phyloP scores from a whole-genome alignment of 2,113 vertebrate species.

The Nannospalax galili region DNA sequence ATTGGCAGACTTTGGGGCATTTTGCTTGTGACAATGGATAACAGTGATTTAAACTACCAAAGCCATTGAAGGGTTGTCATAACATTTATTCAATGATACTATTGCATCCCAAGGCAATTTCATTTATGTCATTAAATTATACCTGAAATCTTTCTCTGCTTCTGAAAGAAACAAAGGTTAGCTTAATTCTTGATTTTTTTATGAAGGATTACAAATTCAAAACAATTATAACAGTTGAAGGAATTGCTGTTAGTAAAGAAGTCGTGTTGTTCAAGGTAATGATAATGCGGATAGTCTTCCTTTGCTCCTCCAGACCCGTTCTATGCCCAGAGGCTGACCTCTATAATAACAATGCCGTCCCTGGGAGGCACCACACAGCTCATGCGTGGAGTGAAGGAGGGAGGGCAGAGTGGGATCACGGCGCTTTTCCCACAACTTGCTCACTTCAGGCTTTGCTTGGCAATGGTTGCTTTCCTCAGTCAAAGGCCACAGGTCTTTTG shows the following conservation, averaged over 20 bases:
- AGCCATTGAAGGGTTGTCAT: not conserved
- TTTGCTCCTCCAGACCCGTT: not conserved
- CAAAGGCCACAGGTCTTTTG: not conserved
- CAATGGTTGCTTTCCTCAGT: not conserved
- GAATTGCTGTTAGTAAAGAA: not conserved
- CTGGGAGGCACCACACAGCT: not conserved
- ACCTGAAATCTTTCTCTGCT: not conserved
- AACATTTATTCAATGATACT: not conserved
- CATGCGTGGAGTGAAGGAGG: too few relatives aligned
- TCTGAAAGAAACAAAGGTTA: not conserved
- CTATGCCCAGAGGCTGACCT: not conserved
- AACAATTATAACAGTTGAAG: conserved; percentile 17
- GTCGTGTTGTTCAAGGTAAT: not conserved
- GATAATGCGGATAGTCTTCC: not conserved
- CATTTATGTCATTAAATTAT: not conserved
- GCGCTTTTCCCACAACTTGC: not conserved
- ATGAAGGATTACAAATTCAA: conserved; percentile 18
- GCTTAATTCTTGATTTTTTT: conserved; percentile 42
- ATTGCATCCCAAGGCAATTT: not conserved
- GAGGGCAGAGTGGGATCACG: not conserved
- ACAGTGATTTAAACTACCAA: conserved; percentile 47
- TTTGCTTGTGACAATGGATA: conserved; percentile 24
- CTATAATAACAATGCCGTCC: not conserved
- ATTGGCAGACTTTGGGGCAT: not conserved
- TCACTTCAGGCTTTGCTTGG: not conserved